Evolutionary conservation across 2,888 invertebrate genomes (phyloP).

Genomic region (Drosophila longiperda): DNA sequence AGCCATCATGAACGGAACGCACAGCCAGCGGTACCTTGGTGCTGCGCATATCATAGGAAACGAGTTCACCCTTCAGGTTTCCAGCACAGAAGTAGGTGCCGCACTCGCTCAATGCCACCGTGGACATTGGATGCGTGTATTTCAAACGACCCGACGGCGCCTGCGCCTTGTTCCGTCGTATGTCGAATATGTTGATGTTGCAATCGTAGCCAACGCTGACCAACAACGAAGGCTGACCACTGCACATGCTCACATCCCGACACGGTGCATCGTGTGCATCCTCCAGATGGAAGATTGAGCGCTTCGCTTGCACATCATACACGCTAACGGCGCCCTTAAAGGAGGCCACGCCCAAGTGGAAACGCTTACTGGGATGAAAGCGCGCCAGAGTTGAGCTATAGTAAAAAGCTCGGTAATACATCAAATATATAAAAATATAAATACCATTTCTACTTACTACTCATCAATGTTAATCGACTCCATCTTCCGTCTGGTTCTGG

Average conservation of each 20-base stretch:
- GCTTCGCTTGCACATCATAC: conserved; percentile 82
- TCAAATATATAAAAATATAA: not conserved
- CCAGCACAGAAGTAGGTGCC: conserved; percentile 83
- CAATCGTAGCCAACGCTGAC: conserved; percentile 84
- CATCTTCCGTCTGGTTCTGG: conserved; percentile 81
- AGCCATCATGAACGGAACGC: conserved; percentile 76
- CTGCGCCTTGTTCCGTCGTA: conserved; percentile 76
- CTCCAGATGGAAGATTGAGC: conserved; percentile 71
- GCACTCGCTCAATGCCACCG: conserved; percentile 82
- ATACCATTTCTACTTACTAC: conserved; percentile 62
- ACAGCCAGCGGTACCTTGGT: conserved; percentile 74
- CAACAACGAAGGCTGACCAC: conserved; percentile 76
- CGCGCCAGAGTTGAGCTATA: conserved; percentile 82
- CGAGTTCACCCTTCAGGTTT: conserved; percentile 84
- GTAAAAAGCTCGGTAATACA: not conserved
- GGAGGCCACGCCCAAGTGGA: conserved; percentile 81
- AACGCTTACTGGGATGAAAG: conserved; percentile 84
- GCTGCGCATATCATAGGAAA: conserved; percentile 83
- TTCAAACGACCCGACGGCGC: conserved; percentile 66
- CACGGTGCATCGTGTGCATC: conserved; percentile 84
- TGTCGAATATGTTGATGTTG: conserved; percentile 83
- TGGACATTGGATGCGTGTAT: conserved; percentile 81
- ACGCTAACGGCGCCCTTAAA: conserved; percentile 82
- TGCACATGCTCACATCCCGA: conserved; percentile 83
- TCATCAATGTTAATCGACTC: conserved; percentile 81